These are phyloP conservation scores for Helicoverpa zea DNA, from an alignment of 1,140 invertebrate genomes.

Conservation along the genomic window DNA sequence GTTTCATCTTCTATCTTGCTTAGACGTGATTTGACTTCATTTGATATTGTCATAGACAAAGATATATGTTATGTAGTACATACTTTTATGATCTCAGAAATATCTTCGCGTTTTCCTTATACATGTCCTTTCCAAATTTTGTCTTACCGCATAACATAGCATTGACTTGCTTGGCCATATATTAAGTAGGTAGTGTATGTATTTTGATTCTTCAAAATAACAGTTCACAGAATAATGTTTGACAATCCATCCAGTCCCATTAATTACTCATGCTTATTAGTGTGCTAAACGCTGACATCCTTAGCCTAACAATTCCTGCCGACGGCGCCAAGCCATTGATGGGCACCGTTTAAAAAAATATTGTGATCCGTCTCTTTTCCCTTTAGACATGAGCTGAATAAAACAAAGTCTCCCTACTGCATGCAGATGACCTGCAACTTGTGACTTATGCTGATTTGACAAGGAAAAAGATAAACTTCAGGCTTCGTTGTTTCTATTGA, in stretches of 20 bases:
- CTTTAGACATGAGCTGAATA: conserved; percentile 25
- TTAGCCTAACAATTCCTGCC: conserved; percentile 1
- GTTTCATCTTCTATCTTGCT: conserved; percentile 26
- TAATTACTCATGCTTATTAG: conserved; percentile 19
- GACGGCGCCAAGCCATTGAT: conserved; percentile 5
- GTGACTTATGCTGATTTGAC: not conserved
- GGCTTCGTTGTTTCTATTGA: not conserved
- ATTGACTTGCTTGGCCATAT: too few species aligned
- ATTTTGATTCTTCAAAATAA: not conserved
- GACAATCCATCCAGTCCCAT: not conserved
- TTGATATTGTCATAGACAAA: conserved; percentile 11
- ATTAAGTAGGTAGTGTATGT: not conserved
- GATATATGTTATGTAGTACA: not conserved
- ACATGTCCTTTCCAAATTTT: too few species aligned
- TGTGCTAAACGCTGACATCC: not conserved
- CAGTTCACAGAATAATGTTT: not conserved
- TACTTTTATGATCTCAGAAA: not conserved
- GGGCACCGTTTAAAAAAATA: conserved; percentile 20
- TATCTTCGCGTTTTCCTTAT: not conserved
- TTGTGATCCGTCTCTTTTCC: conserved; percentile 35
- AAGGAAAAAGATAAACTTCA: conserved; percentile 10
- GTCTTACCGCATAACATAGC: too few species aligned
- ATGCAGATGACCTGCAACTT: conserved; percentile 7
- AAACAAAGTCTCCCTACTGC: not conserved
- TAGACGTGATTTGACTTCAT: conserved; percentile 31